Evolutionary conservation across 2,113 vertebrate genomes (phyloP).

Genomic region (Callionymus lyra): DNA sequence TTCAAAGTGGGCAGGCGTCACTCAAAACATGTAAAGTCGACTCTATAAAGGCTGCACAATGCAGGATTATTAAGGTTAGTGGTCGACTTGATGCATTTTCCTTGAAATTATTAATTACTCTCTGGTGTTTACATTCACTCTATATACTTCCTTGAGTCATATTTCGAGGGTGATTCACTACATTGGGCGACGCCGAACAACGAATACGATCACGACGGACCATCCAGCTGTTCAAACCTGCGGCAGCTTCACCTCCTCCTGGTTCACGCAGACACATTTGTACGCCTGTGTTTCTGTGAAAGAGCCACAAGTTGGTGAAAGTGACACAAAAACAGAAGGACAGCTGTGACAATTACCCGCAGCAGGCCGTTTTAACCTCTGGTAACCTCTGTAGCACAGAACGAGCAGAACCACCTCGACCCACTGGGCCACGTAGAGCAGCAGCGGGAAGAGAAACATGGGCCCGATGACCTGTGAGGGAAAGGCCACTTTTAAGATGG

Average conservation of each 20-base stretch:
- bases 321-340: not conserved
- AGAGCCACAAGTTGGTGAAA: not conserved
- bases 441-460: slow-evolving; percentile 75
- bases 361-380: slow-evolving; percentile 44
- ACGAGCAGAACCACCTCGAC: slow-evolving; percentile 68
- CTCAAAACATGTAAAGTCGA: no score
- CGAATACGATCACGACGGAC: no score
- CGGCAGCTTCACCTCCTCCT: slow-evolving; percentile 13
- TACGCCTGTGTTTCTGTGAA: slow-evolving; percentile 17
- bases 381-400: slow-evolving; percentile 59
- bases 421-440: slow-evolving; percentile 73
- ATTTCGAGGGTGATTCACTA: no score
- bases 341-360: slow-evolving; percentile 48
- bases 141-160: not conserved
- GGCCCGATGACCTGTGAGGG: slow-evolving; percentile 62
- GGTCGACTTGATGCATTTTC: no score
- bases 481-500: slow-evolving; percentile 75
- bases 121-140: no score
- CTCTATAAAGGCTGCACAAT: no score
- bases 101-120: no score
- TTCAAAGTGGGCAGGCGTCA: no score
- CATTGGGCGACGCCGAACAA: no score
- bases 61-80: no score
- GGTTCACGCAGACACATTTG: not conserved
- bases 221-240: not conserved